Base-by-base conservation (phyloP, 2,888 invertebrate genomes). In the Alitta virens region DNA sequence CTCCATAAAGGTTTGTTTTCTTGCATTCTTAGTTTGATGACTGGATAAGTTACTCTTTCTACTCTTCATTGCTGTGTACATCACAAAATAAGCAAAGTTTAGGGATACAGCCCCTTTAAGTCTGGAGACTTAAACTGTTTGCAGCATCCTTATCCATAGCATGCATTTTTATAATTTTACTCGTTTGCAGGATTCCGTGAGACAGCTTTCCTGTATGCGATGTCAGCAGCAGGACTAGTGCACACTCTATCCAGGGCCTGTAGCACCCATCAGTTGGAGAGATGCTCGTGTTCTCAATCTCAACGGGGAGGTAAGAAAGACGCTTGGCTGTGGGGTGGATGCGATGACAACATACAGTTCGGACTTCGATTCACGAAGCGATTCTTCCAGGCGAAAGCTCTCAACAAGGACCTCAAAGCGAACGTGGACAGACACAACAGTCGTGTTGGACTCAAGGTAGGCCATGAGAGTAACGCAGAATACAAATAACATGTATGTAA, bases 151-250 rank as follows among this genome's bases (percentile, higher is more conserved):
- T n/a, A n/a, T n/a, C n/a, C n/a, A n/a, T n/a, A n/a, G n/a, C n/a
- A n/a, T 50, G 50, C 21, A 21, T 23, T 64, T 54, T 63, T 24
- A 25, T 33, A 33, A 52, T 62, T 43, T 57, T 60, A 51, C 43
- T 55, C 81, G 82, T 75, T 87, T 85, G 5, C 86, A 96, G 96
- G 94, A 77, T 95, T 94, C 82, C 89, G 94, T 72, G 96, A 97
- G 84, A 94, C 95, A 21, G 93, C 96, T 60, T 96, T 96, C 85
- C 91, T 96, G 78, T 95, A 96, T 84, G 94, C 96, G 59, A 91
- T 97, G 75, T 95, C 94, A 59, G 93, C 93, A 81, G 95, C 96
- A 0, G 94, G 93, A 1, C 93, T 96, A 74, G 92, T 94, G 69
- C 94, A 96, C 83, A 90, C 94, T 21, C 91, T 96, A 68, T 90